Conservation (phyloP, 2,113 vertebrate genomes). For the Thymallus thymallus region DNA sequence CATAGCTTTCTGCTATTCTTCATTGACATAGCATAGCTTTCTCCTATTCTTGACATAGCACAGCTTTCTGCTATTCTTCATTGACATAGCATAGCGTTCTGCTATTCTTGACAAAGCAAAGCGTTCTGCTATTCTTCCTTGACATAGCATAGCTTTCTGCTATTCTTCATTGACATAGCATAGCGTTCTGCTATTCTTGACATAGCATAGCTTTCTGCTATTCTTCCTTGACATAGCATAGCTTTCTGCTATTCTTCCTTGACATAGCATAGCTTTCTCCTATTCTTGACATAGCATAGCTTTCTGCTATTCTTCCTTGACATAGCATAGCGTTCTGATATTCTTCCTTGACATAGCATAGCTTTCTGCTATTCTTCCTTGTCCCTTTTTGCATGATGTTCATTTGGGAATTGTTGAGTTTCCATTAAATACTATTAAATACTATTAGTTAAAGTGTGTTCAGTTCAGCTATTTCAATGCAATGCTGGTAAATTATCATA, state of each 20-base stretch:
- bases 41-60: background rate
- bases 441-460: too few species aligned
- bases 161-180: background rate
- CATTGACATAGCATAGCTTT: background rate
- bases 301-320: background rate
- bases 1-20: background rate
- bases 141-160: background rate
- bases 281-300: background rate
- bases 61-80: background rate
- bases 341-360: conserved; percentile 8
- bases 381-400: too few species aligned
- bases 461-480: too few species aligned
- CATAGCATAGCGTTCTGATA: background rate
- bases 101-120: background rate
- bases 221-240: background rate
- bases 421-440: too few species aligned
- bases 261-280: background rate
- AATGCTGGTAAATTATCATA: too few species aligned
- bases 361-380: background rate
- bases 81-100: background rate
- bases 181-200: background rate
- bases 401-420: too few species aligned
- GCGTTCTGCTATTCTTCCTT: background rate
- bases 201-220: background rate
- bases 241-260: background rate